Percentiles rank a stretch among this genome's conserved stretches.
Evolutionary conservation across 2,888 invertebrate genomes (phyloP).

Genomic region (Eupeodes latifasciatus): DNA sequence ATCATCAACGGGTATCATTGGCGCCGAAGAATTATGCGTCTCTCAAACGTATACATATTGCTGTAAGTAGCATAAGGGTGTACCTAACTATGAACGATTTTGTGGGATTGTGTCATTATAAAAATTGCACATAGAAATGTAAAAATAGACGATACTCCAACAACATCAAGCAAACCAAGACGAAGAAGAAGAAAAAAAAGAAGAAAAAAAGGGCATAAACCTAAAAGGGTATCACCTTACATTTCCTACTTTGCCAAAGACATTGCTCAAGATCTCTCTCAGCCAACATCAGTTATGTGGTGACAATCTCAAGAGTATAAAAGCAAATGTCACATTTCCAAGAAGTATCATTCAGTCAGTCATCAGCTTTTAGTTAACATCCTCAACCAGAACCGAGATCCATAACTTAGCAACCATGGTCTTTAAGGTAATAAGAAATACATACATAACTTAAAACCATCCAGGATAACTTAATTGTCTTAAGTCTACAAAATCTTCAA

Average conservation of each 20-base stretch:
- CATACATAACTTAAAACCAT: neutral
- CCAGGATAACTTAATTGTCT: too few relatives aligned
- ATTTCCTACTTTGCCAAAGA: constrained; percentile 61
- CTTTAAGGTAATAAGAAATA: constrained; percentile 66
- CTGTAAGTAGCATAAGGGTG: constrained; percentile 12
- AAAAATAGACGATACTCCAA: constrained; percentile 36
- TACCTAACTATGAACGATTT: constrained; percentile 42
- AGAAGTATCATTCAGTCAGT: constrained; percentile 73
- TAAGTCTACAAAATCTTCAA: neutral
- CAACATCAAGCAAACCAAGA: neutral
- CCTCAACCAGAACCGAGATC: constrained; percentile 63
- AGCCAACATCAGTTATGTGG: neutral
- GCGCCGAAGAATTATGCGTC: constrained; percentile 14
- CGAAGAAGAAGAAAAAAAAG: neutral
- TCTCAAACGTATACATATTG: neutral
- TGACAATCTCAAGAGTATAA: constrained; percentile 53
- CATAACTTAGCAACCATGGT: constrained; percentile 70
- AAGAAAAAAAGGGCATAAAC: constrained; percentile 64
- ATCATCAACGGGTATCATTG: neutral
- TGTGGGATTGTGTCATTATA: constrained; percentile 66
- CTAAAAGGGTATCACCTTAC: constrained; percentile 67
- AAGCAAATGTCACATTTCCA: constrained; percentile 47
- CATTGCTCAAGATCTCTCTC: constrained; percentile 64
- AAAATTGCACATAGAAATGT: constrained; percentile 50
- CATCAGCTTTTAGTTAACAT: constrained; percentile 67